These are phyloP conservation scores for Callosobruchus maculatus DNA, from an alignment of 2,888 invertebrate genomes.

Conservation along the genomic window DNA sequence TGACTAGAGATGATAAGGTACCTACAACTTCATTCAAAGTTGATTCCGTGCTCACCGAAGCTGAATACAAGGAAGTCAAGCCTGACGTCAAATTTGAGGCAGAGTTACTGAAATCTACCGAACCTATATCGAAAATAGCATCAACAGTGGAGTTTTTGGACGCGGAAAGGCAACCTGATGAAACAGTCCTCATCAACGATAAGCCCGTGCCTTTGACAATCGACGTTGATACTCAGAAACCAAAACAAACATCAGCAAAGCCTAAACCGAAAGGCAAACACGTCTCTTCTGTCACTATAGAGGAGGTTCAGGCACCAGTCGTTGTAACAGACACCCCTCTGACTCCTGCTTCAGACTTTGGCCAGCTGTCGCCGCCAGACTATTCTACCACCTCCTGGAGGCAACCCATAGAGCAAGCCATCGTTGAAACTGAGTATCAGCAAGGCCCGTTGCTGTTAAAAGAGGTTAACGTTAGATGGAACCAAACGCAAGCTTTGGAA, in stretches of 20 bases:
- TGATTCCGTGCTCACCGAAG: constrained; percentile 36
- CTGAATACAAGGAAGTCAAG: constrained; percentile 24
- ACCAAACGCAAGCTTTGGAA: constrained; percentile 55
- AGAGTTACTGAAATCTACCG: not conserved
- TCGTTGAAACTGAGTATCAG: constrained; percentile 22
- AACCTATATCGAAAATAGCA: constrained; percentile 1
- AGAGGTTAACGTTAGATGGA: constrained; percentile 50
- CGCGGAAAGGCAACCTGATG: constrained; percentile 1
- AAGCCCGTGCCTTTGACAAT: constrained; percentile 18
- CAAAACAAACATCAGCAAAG: constrained; percentile 25
- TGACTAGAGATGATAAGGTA: constrained; percentile 16
- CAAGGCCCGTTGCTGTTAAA: constrained; percentile 33
- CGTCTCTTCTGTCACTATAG: constrained; percentile 53
- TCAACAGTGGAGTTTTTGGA: constrained; percentile 26
- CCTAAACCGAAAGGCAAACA: constrained; percentile 43
- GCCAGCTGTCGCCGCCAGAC: constrained; percentile 40
- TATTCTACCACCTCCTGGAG: constrained; percentile 31
- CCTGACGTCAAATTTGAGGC: constrained; percentile 1
- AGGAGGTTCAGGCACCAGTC: constrained; percentile 52
- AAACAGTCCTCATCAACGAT: constrained; percentile 27
- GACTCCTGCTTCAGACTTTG: constrained; percentile 50
- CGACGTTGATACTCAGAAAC: constrained; percentile 18
- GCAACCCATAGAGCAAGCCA: constrained; percentile 22
- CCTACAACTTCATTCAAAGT: constrained; percentile 29
- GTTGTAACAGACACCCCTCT: constrained; percentile 50